These are phyloP conservation scores for Nasonia oneida DNA, from an alignment of 2,888 invertebrate genomes.

Conservation along the genomic window DNA sequence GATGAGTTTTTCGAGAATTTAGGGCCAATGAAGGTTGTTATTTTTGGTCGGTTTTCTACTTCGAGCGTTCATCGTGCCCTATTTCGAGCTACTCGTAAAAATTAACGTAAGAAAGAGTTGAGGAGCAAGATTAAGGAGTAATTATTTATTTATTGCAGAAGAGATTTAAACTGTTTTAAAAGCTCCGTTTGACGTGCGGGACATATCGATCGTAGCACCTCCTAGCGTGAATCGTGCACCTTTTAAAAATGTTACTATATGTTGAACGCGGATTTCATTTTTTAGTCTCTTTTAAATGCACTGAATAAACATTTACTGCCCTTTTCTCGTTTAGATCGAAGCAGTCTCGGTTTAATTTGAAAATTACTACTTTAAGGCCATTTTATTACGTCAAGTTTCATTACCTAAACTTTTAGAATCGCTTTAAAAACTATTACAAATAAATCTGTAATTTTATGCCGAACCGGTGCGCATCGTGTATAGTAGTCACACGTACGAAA, in stretches of 20 bases:
- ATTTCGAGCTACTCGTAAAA: too few species aligned
- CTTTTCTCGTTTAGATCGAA: neutral
- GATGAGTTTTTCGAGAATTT: neutral
- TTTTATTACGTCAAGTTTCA: conserved; percentile 1
- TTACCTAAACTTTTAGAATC: neutral
- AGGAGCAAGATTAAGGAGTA: too few species aligned
- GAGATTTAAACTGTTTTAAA: too few species aligned
- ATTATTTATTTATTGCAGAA: too few species aligned
- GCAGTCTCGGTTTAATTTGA: conserved; percentile 14
- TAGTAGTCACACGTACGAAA: neutral
- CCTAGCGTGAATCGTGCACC: too few species aligned
- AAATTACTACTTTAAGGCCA: neutral
- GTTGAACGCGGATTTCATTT: neutral
- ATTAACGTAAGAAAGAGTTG: too few species aligned
- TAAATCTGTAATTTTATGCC: neutral
- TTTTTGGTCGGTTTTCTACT: neutral
- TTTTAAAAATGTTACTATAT: too few species aligned
- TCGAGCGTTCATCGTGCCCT: too few species aligned
- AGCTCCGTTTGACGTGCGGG: too few species aligned
- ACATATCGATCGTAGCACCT: too few species aligned
- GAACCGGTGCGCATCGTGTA: neutral
- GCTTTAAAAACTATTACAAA: conserved; percentile 2
- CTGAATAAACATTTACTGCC: neutral
- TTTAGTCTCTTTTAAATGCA: neutral
- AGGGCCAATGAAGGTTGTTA: neutral